phyloP scores from a whole-genome alignment of 2,888 invertebrate species.

The Leptinotarsa peninsularis region DNA sequence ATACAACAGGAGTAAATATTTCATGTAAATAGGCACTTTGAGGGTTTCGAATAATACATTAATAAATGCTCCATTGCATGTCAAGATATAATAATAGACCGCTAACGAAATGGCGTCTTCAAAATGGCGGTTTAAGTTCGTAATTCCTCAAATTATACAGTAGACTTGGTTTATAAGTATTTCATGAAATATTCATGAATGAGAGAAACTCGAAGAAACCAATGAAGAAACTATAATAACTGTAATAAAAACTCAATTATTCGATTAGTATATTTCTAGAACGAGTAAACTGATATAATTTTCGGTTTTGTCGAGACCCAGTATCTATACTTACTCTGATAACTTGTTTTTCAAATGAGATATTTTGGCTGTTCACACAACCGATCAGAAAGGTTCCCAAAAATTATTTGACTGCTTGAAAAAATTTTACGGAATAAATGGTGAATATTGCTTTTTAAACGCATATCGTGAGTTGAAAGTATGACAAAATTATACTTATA shows the following conservation, averaged over 20 bases:
- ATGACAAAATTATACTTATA: too few relatives aligned
- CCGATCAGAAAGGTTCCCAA: too few relatives aligned
- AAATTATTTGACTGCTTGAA: too few relatives aligned
- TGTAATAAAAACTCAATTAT: neutral
- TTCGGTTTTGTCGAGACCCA: neutral
- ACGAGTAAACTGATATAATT: neutral
- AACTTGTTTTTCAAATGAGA: too few relatives aligned
- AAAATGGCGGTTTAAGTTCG: constrained; percentile 49
- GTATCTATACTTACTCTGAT: too few relatives aligned
- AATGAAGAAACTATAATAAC: neutral
- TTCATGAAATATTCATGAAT: constrained; percentile 3
- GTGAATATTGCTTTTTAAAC: too few relatives aligned
- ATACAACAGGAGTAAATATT: constrained; percentile 36
- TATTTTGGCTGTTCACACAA: neutral
- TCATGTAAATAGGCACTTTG: constrained; percentile 47
- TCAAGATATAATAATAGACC: constrained; percentile 49
- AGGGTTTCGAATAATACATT: constrained; percentile 47
- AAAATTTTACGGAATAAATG: too few relatives aligned
- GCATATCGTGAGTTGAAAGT: too few relatives aligned
- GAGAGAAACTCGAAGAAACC: neutral
- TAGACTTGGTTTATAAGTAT: constrained; percentile 4
- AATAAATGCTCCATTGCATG: constrained; percentile 58
- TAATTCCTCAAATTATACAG: constrained; percentile 2
- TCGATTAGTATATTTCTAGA: neutral
- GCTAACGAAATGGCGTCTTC: constrained; percentile 55